phyloP scores from a whole-genome alignment of 2,888 invertebrate species.

The Mylabris sibirica region DNA sequence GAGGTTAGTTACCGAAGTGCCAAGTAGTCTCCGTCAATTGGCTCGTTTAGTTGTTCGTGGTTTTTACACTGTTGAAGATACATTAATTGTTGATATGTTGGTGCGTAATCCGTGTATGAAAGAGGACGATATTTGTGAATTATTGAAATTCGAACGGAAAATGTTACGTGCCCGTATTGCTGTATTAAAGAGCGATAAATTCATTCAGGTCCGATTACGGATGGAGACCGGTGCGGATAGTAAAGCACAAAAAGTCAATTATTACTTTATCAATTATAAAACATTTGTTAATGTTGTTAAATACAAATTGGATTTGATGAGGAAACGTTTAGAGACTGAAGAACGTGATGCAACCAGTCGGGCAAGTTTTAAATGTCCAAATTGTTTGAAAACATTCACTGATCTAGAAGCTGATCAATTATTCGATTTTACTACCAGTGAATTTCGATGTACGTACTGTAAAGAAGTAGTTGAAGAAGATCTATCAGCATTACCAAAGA shows the following conservation, averaged over 20 bases:
- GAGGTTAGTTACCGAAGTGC: slow-evolving; percentile 87
- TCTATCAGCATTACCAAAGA: slow-evolving; percentile 89
- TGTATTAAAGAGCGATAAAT: slow-evolving; percentile 88
- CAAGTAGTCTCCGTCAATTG: slow-evolving; percentile 90
- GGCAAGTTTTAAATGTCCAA: slow-evolving; percentile 93
- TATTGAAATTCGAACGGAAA: slow-evolving; percentile 92
- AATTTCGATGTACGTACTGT: slow-evolving; percentile 91
- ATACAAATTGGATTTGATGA: slow-evolving; percentile 95
- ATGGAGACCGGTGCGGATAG: slow-evolving; percentile 96
- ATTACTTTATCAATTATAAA: slow-evolving; percentile 97
- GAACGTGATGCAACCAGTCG: slow-evolving; percentile 94
- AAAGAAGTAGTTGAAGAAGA: slow-evolving; percentile 92
- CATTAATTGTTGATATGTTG: slow-evolving; percentile 93
- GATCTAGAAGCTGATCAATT: slow-evolving; percentile 94
- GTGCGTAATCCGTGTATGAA: slow-evolving; percentile 96
- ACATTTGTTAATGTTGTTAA: slow-evolving; percentile 97
- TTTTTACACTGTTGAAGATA: slow-evolving; percentile 94
- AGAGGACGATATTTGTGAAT: slow-evolving; percentile 88
- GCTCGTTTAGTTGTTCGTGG: slow-evolving; percentile 91
- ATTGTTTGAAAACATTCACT: slow-evolving; percentile 92
- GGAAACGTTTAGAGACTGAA: slow-evolving; percentile 93
- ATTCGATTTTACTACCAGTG: slow-evolving; percentile 83
- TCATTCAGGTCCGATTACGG: slow-evolving; percentile 88
- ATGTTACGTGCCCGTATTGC: slow-evolving; percentile 89
- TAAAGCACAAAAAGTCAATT: slow-evolving; percentile 94